Evolutionary conservation across 2,797 vertebrate species (phyloP).

Genomic region (Pangasius mekongensis): DNA sequence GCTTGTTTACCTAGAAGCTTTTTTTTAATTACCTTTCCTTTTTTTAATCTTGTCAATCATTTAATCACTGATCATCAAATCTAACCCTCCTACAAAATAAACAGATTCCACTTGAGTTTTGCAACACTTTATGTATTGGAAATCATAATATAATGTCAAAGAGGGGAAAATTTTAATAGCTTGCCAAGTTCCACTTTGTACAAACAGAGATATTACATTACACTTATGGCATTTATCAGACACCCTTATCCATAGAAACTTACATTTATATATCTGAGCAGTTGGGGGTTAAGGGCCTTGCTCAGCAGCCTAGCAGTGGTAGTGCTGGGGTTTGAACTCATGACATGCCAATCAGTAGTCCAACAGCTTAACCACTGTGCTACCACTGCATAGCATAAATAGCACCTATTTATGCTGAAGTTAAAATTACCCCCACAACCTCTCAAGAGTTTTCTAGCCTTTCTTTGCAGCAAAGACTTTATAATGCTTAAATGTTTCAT

Average conservation of each 20-base stretch:
- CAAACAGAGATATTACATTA: not conserved
- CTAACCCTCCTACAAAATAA: not conserved
- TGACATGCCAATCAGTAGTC: no score
- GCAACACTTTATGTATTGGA: not conserved
- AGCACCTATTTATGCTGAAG: not conserved
- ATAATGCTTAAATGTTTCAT: constrained; percentile 56
- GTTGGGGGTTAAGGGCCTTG: no score
- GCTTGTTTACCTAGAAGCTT: not conserved
- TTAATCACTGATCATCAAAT: not conserved
- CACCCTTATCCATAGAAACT: no score
- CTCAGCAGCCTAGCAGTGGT: no score
- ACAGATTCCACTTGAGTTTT: not conserved
- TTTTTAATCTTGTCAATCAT: not conserved
- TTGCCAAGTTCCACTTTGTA: not conserved
- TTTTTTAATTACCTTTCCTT: not conserved
- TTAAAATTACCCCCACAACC: not conserved
- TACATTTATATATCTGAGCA: no score
- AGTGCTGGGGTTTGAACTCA: no score
- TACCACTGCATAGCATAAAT: no score
- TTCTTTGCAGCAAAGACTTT: constrained; percentile 54
- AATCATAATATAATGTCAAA: not conserved
- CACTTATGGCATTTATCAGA: no score
- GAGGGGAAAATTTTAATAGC: not conserved
- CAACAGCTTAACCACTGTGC: no score
- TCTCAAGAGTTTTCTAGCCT: not conserved